A percentile compares a stretch with the other conserved stretches of the same genome.
Evolutionary conservation across 2,113 vertebrate species (phyloP).

Genomic region (Dromiciops gliroides): DNA sequence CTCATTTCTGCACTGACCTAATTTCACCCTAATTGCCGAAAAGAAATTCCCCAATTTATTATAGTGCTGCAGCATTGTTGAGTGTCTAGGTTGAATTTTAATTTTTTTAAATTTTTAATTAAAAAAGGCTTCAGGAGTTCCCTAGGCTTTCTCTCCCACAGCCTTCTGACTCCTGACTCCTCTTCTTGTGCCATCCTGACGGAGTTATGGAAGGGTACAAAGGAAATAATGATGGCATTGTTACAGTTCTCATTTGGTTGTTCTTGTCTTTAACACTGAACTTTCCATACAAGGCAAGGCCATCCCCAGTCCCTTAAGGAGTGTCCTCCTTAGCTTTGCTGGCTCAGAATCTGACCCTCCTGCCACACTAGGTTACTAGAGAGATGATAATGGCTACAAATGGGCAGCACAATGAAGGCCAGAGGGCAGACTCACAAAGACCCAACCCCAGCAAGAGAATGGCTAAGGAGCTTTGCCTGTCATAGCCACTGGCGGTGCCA

Average conservation of each 20-base stretch:
- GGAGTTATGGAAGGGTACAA: neutral
- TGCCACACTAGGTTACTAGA: neutral
- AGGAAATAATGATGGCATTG: neutral
- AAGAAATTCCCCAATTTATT: neutral
- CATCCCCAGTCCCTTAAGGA: too few relatives aligned
- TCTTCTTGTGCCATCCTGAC: neutral
- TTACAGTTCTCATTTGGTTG: neutral
- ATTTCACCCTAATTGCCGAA: neutral
- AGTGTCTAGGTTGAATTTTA: neutral
- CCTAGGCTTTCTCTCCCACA: neutral
- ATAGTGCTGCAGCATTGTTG: neutral
- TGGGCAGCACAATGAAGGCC: neutral
- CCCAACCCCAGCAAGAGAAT: neutral
- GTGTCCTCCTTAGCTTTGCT: neutral
- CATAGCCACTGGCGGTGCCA: neutral
- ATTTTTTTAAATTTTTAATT: neutral
- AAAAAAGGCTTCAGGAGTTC: neutral
- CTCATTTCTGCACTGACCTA: neutral
- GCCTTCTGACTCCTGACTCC: neutral
- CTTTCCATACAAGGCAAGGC: neutral
- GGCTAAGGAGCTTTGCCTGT: neutral
- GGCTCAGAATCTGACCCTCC: neutral
- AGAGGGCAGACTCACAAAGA: neutral
- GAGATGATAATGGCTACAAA: neutral
- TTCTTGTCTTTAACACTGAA: neutral